Conservation (phyloP, 1,140 invertebrate species). For the Sarcophaga peregrina region DNA sequence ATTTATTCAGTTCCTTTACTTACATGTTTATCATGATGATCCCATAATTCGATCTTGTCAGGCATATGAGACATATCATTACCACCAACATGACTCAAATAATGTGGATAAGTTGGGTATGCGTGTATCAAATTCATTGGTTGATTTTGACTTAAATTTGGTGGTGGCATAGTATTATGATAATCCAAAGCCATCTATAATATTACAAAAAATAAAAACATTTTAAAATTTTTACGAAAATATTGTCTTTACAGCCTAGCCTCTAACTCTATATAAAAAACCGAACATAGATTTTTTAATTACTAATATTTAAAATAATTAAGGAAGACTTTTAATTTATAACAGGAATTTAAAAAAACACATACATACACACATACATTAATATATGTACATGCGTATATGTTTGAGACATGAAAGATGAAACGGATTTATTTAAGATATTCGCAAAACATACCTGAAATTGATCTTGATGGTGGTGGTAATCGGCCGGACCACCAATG, state of each 20-base stretch:
- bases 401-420: neutral
- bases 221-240: too few species aligned
- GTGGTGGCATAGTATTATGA: conserved; percentile 57
- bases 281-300: neutral
- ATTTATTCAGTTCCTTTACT: conserved; percentile 45
- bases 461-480: conserved; percentile 59
- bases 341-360: too few species aligned
- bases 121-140: conserved; percentile 60
- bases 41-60: conserved; percentile 63
- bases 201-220: neutral
- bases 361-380: too few species aligned
- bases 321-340: too few species aligned
- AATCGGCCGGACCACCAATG: conserved; percentile 50
- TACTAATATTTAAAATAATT: neutral
- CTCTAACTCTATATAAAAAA: too few species aligned
- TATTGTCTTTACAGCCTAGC: too few species aligned
- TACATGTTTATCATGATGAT: conserved; percentile 65
- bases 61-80: conserved; percentile 58
- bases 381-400: too few species aligned
- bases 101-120: conserved; percentile 57
- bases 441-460: conserved; percentile 58
- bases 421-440: neutral
- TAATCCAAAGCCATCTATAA: conserved; percentile 63
- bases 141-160: conserved; percentile 54
- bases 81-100: conserved; percentile 54